Evolutionary conservation across 2,113 vertebrate species (phyloP).

Genomic region (Paradoxurus hermaphroditus): DNA sequence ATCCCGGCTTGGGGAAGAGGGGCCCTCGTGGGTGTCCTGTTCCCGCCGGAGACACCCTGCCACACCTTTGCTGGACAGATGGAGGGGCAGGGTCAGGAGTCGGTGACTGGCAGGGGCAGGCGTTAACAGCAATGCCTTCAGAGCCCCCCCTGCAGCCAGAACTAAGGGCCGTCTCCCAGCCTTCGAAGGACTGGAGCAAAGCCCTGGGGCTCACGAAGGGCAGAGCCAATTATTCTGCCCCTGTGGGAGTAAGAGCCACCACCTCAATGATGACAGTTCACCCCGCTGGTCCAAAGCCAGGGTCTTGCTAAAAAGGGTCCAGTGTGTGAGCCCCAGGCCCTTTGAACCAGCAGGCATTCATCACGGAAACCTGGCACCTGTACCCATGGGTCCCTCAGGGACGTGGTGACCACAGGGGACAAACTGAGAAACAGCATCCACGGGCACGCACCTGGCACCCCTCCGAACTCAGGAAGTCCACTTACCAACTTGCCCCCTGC

Average conservation of each 20-base stretch:
- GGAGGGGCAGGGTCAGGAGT: neutral
- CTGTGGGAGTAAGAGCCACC: neutral
- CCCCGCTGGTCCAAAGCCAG: neutral
- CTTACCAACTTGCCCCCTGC: too few relatives aligned
- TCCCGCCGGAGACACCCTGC: neutral
- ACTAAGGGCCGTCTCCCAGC: neutral
- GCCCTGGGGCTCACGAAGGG: neutral
- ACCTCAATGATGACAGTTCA: neutral
- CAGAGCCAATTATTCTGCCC: neutral
- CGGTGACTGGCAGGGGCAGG: fast-evolving
- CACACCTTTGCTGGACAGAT: neutral
- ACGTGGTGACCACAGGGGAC: neutral
- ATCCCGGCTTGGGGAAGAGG: neutral
- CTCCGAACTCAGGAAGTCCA: neutral
- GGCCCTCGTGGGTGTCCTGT: neutral
- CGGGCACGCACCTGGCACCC: neutral
- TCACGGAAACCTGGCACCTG: neutral
- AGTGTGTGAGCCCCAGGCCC: neutral
- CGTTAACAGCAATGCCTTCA: neutral
- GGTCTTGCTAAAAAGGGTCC: neutral
- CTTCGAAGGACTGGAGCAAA: neutral
- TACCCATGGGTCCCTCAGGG: neutral
- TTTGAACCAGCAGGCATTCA: neutral
- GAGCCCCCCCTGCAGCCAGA: neutral
- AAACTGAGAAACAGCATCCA: neutral